Evolutionary conservation across 1,140 invertebrate species (phyloP).

Genomic region (Sipha flava): DNA sequence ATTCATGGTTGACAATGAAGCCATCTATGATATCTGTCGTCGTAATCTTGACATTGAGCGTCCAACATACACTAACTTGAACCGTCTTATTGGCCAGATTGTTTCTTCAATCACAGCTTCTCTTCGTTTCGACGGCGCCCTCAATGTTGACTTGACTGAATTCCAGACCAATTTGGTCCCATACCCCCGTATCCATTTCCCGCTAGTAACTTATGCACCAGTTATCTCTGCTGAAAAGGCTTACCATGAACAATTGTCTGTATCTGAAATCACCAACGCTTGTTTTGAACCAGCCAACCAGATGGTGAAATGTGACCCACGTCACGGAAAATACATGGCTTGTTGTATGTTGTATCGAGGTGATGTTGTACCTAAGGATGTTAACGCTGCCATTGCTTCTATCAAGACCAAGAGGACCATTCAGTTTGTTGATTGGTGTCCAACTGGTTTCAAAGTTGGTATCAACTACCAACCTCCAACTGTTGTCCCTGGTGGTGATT

Average conservation of each 20-base stretch:
- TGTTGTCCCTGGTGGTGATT: conserved; percentile 67
- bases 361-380: conserved; percentile 60
- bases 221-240: conserved; percentile 57
- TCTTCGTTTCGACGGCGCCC: conserved; percentile 76
- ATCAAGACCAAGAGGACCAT: conserved; percentile 60
- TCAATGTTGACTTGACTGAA: conserved; percentile 82
- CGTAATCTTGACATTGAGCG: conserved; percentile 79
- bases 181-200: conserved; percentile 74
- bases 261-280: conserved; percentile 59
- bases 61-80: conserved; percentile 74
- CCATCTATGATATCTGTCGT: conserved; percentile 85
- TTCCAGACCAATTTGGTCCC: conserved; percentile 85
- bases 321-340: conserved; percentile 76
- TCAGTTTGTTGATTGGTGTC: conserved; percentile 57
- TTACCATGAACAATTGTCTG: conserved; percentile 52
- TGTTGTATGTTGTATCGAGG: conserved; percentile 75
- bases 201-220: conserved; percentile 56
- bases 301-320: conserved; percentile 78
- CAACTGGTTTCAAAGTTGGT: conserved; percentile 53
- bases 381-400: conserved; percentile 63
- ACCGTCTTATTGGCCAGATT: conserved; percentile 72
- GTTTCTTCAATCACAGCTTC: conserved; percentile 79
- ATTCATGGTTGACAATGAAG: conserved; percentile 77
- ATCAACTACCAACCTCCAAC: conserved; percentile 82
- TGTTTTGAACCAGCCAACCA: conserved; percentile 64